Evolutionary conservation across 2,888 invertebrate species (phyloP).

Genomic region (Drosophila setosimentum): DNA sequence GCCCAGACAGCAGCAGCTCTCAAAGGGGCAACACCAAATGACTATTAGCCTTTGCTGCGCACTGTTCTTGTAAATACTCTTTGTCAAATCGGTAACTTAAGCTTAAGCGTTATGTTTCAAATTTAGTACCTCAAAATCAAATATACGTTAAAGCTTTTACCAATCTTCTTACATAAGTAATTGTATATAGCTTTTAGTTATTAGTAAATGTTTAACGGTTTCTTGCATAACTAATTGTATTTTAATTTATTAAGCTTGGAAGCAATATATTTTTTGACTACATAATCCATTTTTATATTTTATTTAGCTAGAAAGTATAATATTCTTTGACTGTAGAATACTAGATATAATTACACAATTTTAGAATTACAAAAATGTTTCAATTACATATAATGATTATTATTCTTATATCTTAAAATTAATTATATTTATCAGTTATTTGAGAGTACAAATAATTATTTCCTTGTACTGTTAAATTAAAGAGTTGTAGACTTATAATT

Average conservation of each 20-base stretch:
- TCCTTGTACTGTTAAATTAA: neutral
- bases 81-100: slow-evolving; percentile 3
- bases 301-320: neutral
- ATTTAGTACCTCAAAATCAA: neutral
- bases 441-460: neutral
- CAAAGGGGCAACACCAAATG: slow-evolving; percentile 38
- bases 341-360: neutral
- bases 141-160: neutral
- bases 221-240: neutral
- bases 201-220: neutral
- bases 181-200: neutral
- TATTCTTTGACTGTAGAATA: neutral
- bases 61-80: slow-evolving; percentile 26
- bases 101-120: neutral
- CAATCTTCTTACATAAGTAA: neutral
- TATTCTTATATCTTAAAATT: neutral
- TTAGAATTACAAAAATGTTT: neutral
- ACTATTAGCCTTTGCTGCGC: slow-evolving; percentile 19
- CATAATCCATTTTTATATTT: rapidly evolving
- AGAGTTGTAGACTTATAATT: rapidly evolving
- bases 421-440: neutral
- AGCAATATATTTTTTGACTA: neutral
- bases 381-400: too few species aligned
- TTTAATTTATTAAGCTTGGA: neutral
- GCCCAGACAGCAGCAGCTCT: slow-evolving; percentile 35